Evolutionary conservation across 2,888 invertebrate genomes (phyloP), one percentile per base, ranked within the genome.

Genomic region (Apocheima hispidaria): DNA sequence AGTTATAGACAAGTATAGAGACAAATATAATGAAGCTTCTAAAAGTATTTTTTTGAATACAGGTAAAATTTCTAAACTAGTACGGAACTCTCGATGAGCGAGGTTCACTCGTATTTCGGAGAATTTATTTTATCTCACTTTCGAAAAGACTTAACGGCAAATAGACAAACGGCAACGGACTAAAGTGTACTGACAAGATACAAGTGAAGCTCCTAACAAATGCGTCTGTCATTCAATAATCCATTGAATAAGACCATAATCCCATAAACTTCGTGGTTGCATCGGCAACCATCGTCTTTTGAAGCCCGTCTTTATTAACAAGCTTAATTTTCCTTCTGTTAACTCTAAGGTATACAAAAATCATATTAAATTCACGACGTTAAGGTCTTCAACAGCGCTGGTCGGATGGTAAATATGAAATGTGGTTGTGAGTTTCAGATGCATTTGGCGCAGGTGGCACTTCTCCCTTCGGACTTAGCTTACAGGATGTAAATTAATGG

Each of bases 401-500:
- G 7, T 26, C 14, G 40, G 9, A 4, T 14, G 10, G 36, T 50
- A 21, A 20, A 44, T 20, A n/a, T 38, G 20, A 40, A 16, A 1
- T 58, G n/a, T 58, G 54, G 54, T 40, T 9, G 21, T 44, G 50
- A n/a, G 43, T 59, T 63, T 43, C 26, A 23, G 35, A 65, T 84
- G 83, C 82, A 85, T 84, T 83, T 79, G 80, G 72, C 82, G 77
- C 88, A 87, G 88, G 82, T 88, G 87, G 75, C 63, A 36, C 57
- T 26, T 60, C 69, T 75, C 73, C 78, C 80, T 69, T 70, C 58
- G 40, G 72, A 71, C 71, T 73, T 60, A 71, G 72, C 65, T 73
- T 70, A 71, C 71, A 72, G 71, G 72, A 71, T 70, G 65, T 72
- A 66, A 75, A 78, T 72, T 77, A 81, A 80, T 77, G 73, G 67